phyloP scores from a whole-genome alignment of 2,888 invertebrate genomes.

The Chromoteleia sp. region DNA sequence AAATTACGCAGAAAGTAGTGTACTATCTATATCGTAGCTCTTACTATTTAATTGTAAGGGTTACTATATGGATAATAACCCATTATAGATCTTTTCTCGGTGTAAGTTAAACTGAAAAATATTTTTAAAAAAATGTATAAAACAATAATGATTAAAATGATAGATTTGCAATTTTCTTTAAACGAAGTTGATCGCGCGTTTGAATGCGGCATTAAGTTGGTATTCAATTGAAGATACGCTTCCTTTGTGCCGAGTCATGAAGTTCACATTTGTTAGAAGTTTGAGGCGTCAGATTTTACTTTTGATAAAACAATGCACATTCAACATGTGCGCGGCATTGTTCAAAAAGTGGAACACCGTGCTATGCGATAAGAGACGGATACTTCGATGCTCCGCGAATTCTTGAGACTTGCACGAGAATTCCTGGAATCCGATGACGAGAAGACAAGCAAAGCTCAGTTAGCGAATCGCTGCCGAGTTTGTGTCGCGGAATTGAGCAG shows the following conservation, averaged over 20 bases:
- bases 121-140: no score
- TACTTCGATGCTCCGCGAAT: slow-evolving; percentile 64
- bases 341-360: slow-evolving; percentile 64
- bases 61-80: no score
- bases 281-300: slow-evolving; percentile 47
- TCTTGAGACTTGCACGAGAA: slow-evolving; percentile 67
- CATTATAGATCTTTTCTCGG: no score
- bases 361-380: slow-evolving; percentile 64
- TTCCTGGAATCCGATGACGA: slow-evolving; percentile 68
- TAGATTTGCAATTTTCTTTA: background rate
- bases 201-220: slow-evolving; percentile 44
- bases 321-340: slow-evolving; percentile 59
- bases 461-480: slow-evolving; percentile 58
- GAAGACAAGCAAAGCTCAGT: slow-evolving; percentile 61
- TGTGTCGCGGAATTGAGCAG: slow-evolving; percentile 17
- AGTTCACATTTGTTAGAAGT: slow-evolving; percentile 45
- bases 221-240: slow-evolving; percentile 32
- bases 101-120: no score
- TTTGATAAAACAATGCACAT: slow-evolving; percentile 61
- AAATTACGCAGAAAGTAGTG: no score
- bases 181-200: slow-evolving; percentile 6
- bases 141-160: no score
- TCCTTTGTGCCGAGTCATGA: slow-evolving; percentile 16
- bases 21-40: no score
- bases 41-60: no score